A percentile compares a stretch with the other conserved stretches of the same genome.
phyloP scores from a whole-genome alignment of 2,888 invertebrate genomes.

The Euplexia lucipara region DNA sequence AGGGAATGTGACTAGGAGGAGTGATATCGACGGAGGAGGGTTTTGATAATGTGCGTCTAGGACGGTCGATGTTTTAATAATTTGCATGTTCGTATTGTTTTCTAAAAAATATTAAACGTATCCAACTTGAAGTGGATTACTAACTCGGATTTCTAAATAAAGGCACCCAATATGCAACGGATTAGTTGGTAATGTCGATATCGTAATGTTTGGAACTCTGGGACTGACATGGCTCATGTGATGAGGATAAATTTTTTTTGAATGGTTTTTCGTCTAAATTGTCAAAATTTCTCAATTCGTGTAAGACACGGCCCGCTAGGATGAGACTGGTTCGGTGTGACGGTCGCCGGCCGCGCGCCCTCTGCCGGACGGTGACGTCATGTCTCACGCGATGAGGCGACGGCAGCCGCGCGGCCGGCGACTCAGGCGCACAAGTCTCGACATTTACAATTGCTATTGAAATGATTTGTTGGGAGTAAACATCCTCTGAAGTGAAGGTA shows the following conservation, averaged over 20 bases:
- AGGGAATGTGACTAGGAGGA: conserved; percentile 65
- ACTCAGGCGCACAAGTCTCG: conserved; percentile 63
- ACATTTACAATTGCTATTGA: conserved; percentile 50
- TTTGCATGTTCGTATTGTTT: conserved; percentile 52
- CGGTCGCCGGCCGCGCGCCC: conserved; percentile 50
- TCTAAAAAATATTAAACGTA: conserved; percentile 21
- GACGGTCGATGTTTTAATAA: conserved; percentile 45
- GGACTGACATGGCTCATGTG: conserved; percentile 89
- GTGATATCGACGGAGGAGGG: conserved; percentile 49
- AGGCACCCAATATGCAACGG: conserved; percentile 79
- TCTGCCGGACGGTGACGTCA: conserved; percentile 12
- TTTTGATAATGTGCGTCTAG: conserved; percentile 53
- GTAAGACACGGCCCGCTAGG: conserved; percentile 86
- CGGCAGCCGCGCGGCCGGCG: conserved; percentile 19
- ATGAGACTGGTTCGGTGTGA: conserved; percentile 83
- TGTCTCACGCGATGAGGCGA: background rate
- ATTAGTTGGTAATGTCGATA: conserved; percentile 80
- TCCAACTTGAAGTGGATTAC: conserved; percentile 35
- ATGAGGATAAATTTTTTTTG: conserved; percentile 85
- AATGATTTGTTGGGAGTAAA: background rate
- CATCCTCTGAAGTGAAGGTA: background rate
- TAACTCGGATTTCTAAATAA: conserved; percentile 32
- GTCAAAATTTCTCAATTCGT: conserved; percentile 81
- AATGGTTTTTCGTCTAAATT: conserved; percentile 66
- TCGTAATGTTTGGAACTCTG: conserved; percentile 80